Evolutionary conservation across 1,140 invertebrate species (phyloP).

Genomic region (Mizuhopecten yessoensis): DNA sequence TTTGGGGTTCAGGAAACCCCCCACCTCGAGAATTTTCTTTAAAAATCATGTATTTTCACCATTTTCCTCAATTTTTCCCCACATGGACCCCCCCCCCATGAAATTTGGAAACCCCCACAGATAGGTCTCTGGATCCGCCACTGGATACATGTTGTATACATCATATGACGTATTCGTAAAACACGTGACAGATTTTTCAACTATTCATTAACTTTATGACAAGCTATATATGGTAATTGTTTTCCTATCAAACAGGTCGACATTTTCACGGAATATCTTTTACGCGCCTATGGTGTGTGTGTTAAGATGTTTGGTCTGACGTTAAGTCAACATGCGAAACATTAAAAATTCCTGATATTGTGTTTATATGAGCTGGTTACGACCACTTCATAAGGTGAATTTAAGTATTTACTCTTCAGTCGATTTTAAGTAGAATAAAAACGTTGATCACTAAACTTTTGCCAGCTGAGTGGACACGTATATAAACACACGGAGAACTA

Average conservation of each 20-base stretch:
- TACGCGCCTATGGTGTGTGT: neutral
- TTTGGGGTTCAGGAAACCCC: too few species aligned
- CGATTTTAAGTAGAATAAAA: neutral
- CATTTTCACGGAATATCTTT: neutral
- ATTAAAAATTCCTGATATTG: neutral
- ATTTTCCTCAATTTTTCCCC: too few species aligned
- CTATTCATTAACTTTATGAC: conserved; percentile 2
- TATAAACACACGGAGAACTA: neutral
- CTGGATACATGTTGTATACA: neutral
- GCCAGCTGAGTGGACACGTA: conserved; percentile 29
- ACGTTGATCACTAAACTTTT: conserved; percentile 1
- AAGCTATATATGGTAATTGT: neutral
- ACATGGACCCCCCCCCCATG: too few species aligned
- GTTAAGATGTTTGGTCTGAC: neutral
- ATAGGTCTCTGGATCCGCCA: too few species aligned
- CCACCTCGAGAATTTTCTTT: too few species aligned
- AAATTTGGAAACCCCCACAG: too few species aligned
- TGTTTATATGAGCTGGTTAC: neutral
- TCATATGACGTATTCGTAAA: neutral
- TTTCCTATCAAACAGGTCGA: neutral
- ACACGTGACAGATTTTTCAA: neutral
- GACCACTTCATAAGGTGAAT: neutral
- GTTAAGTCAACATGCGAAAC: neutral
- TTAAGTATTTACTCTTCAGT: neutral
- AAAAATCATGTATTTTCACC: too few species aligned